Evolutionary conservation across 2,888 invertebrate species (phyloP).

Genomic region (Theodoxus fluviatilis): DNA sequence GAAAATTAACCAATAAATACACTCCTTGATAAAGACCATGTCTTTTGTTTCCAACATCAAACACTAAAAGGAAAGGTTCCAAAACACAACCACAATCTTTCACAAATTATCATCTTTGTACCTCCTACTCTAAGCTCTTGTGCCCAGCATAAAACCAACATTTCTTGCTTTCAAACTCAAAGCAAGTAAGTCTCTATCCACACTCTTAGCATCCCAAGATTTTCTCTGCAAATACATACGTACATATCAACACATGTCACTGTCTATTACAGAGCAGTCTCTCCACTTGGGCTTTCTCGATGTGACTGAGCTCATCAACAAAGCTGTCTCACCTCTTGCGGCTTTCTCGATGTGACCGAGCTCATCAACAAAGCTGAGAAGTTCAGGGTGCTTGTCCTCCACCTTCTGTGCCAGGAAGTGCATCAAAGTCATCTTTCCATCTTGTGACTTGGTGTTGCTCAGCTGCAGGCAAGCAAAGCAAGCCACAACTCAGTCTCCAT

Average conservation of each 20-base stretch:
- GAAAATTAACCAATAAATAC: no score
- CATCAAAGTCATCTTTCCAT: slow-evolving; percentile 89
- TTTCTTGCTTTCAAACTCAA: background rate
- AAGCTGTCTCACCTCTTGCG: slow-evolving; percentile 68
- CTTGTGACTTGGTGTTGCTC: slow-evolving; percentile 78
- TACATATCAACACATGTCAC: no score
- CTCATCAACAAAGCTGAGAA: slow-evolving; percentile 83
- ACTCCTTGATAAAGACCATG: no score
- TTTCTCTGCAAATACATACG: no score
- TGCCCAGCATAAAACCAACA: background rate
- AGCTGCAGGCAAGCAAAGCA: slow-evolving; percentile 64
- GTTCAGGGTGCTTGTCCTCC: slow-evolving; percentile 87
- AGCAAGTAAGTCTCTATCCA: no score
- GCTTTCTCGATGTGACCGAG: slow-evolving; percentile 89
- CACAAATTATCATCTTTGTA: background rate
- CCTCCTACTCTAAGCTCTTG: background rate
- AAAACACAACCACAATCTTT: no score
- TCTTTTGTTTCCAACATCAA: no score
- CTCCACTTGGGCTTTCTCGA: background rate
- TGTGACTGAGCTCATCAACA: background rate
- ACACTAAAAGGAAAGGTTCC: no score
- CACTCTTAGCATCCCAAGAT: no score
- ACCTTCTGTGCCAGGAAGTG: slow-evolving; percentile 90
- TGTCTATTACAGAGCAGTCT: no score
- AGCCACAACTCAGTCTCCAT: background rate